Conservation (phyloP, 2,888 invertebrate species). For the Galerucella pusilla region DNA sequence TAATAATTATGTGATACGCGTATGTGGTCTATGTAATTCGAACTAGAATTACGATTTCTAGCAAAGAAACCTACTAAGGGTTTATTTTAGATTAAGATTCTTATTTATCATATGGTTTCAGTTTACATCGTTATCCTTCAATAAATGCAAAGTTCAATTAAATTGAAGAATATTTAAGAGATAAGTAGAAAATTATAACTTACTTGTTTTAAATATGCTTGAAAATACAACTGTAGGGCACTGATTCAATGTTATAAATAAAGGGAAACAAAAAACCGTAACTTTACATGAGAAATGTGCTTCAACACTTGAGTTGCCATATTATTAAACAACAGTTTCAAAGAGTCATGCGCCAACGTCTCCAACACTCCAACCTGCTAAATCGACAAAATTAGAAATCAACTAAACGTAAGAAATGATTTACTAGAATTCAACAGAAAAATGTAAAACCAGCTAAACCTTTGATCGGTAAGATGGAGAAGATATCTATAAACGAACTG, state of each 20-base stretch:
- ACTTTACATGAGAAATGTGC: constrained; percentile 51
- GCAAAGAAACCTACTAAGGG: constrained; percentile 6
- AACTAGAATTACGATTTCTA: background rate
- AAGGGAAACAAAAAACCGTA: constrained; percentile 43
- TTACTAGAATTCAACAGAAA: constrained; percentile 8
- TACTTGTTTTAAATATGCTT: constrained; percentile 33
- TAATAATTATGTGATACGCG: background rate
- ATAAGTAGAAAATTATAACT: constrained; percentile 16
- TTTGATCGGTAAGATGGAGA: background rate
- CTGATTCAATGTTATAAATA: constrained; percentile 47
- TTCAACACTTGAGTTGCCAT: constrained; percentile 47
- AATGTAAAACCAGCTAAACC: background rate
- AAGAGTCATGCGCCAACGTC: constrained; percentile 38
- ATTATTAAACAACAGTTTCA: constrained; percentile 47
- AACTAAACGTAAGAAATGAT: background rate
- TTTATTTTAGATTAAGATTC: background rate
- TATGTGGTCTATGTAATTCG: background rate
- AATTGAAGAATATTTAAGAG: constrained; percentile 11
- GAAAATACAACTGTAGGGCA: constrained; percentile 39
- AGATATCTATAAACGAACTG: background rate
- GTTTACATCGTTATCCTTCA: constrained; percentile 27
- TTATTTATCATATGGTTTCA: constrained; percentile 27
- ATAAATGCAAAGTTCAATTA: constrained; percentile 24
- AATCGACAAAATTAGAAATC: constrained; percentile 29
- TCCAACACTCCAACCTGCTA: constrained; percentile 23